Percentiles rank a stretch among this genome's conserved stretches.
Conservation (phyloP, 2,113 vertebrate genomes). For the Dicerorhinus sumatrensis region DNA sequence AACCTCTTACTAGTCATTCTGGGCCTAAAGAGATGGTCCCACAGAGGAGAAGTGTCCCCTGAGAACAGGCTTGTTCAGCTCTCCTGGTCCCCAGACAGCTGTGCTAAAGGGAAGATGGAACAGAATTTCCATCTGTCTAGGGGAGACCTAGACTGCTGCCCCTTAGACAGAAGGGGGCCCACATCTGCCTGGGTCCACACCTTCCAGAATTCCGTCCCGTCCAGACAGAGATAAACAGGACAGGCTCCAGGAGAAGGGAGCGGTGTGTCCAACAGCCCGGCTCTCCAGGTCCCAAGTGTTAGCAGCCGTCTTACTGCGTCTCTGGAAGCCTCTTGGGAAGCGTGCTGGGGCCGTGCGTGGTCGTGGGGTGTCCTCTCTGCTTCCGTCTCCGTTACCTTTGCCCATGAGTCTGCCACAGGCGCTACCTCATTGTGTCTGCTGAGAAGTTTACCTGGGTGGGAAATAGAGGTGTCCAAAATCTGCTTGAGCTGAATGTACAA, state of each 20-base stretch:
- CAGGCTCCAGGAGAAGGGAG: not conserved
- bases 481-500: slow-evolving; percentile 89
- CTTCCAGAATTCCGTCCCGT: not conserved
- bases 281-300: not conserved
- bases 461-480: slow-evolving; percentile 76
- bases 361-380: slow-evolving; percentile 54
- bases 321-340: not conserved
- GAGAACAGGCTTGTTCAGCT: not conserved
- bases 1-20: not conserved
- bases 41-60: not conserved
- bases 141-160: not conserved
- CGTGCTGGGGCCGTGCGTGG: not conserved
- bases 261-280: rapidly evolving
- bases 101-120: not conserved
- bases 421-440: slow-evolving; percentile 90
- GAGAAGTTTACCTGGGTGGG: slow-evolving; percentile 85
- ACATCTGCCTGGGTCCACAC: not conserved
- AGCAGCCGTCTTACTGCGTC: not conserved
- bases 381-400: slow-evolving; percentile 86
- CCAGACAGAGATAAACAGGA: not conserved
- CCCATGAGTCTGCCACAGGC: slow-evolving; percentile 88
- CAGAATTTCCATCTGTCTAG: too few relatives aligned
- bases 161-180: not conserved
- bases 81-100: not conserved
- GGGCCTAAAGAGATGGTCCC: not conserved